phyloP scores from a whole-genome alignment of 2,113 vertebrate genomes.

The Zeus faber region DNA sequence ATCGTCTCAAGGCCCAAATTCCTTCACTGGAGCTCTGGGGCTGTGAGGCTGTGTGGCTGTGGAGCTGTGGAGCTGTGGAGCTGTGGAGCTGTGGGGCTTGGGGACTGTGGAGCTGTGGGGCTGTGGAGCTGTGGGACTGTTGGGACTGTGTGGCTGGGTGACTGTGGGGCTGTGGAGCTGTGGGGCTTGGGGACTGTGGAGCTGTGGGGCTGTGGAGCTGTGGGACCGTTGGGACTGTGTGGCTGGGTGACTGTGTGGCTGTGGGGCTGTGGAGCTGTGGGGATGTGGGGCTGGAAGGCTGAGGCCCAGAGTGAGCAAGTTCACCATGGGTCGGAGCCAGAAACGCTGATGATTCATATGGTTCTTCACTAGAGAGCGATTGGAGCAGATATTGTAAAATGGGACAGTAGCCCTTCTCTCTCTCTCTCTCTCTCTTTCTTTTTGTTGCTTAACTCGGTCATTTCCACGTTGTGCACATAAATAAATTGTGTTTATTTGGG shows the following conservation, averaged over 20 bases:
- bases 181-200: conserved; percentile 21
- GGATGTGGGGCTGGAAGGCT: conserved; percentile 18
- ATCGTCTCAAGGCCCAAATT: conserved; percentile 64
- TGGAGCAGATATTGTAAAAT: too few species aligned
- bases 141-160: too few species aligned
- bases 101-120: conserved; percentile 16
- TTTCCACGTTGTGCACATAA: background rate
- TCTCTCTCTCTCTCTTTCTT: too few species aligned
- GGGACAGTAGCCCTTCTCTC: too few species aligned
- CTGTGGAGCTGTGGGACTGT: conserved; percentile 17
- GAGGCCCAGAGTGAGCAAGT: conserved; percentile 31
- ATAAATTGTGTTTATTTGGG: too few species aligned
- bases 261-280: conserved; percentile 17
- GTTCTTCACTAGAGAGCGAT: conserved; percentile 23
- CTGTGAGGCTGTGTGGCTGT: conserved; percentile 19
- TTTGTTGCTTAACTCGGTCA: too few species aligned
- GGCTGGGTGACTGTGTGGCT: conserved; percentile 20
- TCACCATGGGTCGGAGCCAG: conserved; percentile 45
- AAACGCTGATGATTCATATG: conserved; percentile 59
- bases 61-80: conserved; percentile 17
- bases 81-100: conserved; percentile 18
- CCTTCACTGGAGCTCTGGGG: conserved; percentile 40
- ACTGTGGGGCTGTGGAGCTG: conserved; percentile 12
- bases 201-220: background rate
- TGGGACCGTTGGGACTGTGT: conserved; percentile 28